These are phyloP conservation scores for Danionella dracula DNA, from an alignment of 2,797 vertebrate species.

Conservation along the genomic window DNA sequence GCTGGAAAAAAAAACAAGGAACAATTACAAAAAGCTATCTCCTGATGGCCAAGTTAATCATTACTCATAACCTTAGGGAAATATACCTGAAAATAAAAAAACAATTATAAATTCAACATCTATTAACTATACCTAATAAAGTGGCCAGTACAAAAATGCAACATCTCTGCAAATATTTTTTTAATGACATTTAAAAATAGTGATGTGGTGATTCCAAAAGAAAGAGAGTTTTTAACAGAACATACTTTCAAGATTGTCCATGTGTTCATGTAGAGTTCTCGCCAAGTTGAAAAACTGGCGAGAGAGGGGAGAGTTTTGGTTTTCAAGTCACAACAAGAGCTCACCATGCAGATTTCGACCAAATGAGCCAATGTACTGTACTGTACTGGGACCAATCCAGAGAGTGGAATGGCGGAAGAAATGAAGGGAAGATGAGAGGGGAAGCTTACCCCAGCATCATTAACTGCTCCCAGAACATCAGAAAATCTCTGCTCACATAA, in stretches of 20 bases:
- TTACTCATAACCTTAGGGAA: neutral
- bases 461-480: constrained; percentile 88
- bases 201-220: neutral
- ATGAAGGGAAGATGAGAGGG: neutral
- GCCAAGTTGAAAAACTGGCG: constrained; percentile 98
- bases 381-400: neutral
- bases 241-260: constrained; percentile 99
- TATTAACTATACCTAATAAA: too few relatives aligned
- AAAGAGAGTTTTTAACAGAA: constrained; percentile 44
- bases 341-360: neutral
- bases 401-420: too few relatives aligned
- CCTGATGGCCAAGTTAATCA: neutral
- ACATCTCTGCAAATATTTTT: too few relatives aligned
- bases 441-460: constrained; percentile 84
- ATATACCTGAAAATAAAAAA: neutral
- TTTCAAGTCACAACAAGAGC: constrained; percentile 7
- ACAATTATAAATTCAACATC: too few relatives aligned
- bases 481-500: constrained; percentile 97
- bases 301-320: constrained; percentile 66
- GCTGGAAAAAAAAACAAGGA: too few relatives aligned
- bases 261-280: constrained; percentile 97
- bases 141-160: too few relatives aligned
- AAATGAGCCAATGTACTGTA: neutral
- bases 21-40: too few relatives aligned
- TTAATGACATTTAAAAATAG: too few relatives aligned